Base-by-base conservation (phyloP, 2,797 vertebrate genomes). In the Lacerta viridis region DNA sequence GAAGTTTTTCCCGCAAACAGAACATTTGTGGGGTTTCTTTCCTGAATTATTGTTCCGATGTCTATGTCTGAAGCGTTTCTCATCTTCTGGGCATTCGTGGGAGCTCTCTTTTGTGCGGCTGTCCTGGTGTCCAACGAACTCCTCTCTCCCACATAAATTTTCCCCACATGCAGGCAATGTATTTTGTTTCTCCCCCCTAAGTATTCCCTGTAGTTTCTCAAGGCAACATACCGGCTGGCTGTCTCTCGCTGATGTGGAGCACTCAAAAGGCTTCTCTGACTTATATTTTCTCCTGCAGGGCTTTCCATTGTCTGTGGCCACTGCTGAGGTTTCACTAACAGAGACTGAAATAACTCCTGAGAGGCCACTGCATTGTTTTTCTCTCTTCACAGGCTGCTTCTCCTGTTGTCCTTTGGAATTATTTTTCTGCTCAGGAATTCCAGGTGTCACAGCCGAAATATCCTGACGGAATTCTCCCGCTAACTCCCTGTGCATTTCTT, bases 121-220 rank as follows among this genome's bases (percentile, higher is more conserved):
- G 36, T 33, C 85, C 46, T 76, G 86, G 64, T 88, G 80, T 9
- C 20, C 68, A 50, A 61, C 13, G 27, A 77, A n/a, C 11, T 88
- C 8, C 33, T 78, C 66, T 46, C 2, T 55, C 27, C 2, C 9
- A 71, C 20, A 66, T 2, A 75, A 39, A 29, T 27, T 39, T 76
- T 87, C 79, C 36, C 43, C 68, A 68, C 61, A 76, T 7, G 97
- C 74, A 83, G 92, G 94, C 91, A 97, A 97, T 92, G 91, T 33
- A 72, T 96, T 97, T 0, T 97, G 97, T 66, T 96, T 95, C 74
- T 98, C 97, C 1, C 97, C 96, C 17, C 80, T 36, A 61, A 66
- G 69, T 15, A 80, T 33, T 43, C 72, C 43, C 25, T 84, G 89
- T n/a, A 79, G 81, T 68, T 83, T 46, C 29, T 46, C 13, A 68